phyloP scores from a whole-genome alignment of 2,888 invertebrate species.

The Entomobrya proxima region DNA sequence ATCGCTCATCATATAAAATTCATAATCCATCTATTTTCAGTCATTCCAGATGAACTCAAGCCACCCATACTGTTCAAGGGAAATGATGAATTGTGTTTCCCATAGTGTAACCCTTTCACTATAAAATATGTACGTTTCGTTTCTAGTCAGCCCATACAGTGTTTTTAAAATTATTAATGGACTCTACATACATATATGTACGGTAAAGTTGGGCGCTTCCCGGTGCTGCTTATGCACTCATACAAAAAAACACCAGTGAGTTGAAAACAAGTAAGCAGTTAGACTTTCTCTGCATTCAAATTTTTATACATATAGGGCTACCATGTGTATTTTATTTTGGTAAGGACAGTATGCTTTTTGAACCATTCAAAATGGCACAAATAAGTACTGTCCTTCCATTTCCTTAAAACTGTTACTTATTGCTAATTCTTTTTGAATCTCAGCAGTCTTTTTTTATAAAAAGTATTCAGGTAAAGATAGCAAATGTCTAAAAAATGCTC shows the following conservation, averaged over 20 bases:
- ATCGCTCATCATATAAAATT: slow-evolving; percentile 22
- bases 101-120: not conserved
- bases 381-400: too few relatives aligned
- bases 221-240: not conserved
- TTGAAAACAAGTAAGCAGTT: slow-evolving; percentile 32
- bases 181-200: not conserved
- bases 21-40: slow-evolving; percentile 6
- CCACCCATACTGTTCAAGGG: not conserved
- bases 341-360: too few relatives aligned
- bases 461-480: too few relatives aligned
- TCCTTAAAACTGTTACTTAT: too few relatives aligned
- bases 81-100: slow-evolving; percentile 27
- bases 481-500: too few relatives aligned
- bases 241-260: not conserved
- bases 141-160: not conserved
- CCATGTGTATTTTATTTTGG: too few relatives aligned
- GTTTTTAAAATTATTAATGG: slow-evolving; percentile 30
- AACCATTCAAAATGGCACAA: too few relatives aligned
- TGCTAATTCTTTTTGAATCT: too few relatives aligned
- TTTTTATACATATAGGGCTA: too few relatives aligned
- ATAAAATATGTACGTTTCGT: not conserved
- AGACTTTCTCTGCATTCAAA: slow-evolving; percentile 40
- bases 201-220: not conserved
- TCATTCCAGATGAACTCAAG: too few relatives aligned
- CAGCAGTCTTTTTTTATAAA: too few relatives aligned